Evolutionary conservation across 2,797 vertebrate species (phyloP), one percentile per base, ranked within the genome.

Genomic region (Sebastes paucispinis): DNA sequence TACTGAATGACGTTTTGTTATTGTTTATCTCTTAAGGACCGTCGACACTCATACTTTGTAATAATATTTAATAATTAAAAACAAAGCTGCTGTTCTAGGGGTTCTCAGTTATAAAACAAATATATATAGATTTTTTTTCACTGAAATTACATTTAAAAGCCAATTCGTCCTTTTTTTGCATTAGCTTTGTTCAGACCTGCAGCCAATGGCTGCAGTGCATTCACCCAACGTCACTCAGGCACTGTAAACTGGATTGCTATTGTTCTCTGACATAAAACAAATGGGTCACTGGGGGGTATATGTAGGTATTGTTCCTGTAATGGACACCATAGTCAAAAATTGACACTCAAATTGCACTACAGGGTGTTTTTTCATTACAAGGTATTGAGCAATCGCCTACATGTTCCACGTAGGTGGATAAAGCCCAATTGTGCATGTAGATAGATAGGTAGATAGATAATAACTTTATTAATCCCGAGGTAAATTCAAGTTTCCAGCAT

Each of bases 261-360:
- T 94, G 94, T 94, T 94, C 94, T 87, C 87, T 70, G 80, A 86
- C 79, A 88, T 82, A 83, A 88, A 89, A 89, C 87, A 89, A 90
- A 90, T 81, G 69, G 85, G 81, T 87, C 91, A 92, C 32, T 77
- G 60, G 60, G 63, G 52, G 54, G 76, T 50, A 80, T 67, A 14
- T 65, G 20, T 57, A 47, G 54, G 75, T 77, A 66, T 73, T 75
- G 20, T 70, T 71, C 7, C 6, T 75, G 54, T 59, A 59, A 67
- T 73, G 12, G 20, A 76, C 13, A 70, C 24, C 5, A 12, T 13
- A 13, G 31, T 69, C 2, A 50, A 36, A 67, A 3, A 27, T 71
- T 78, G 13, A 8, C 32, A n/a, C 29, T 65, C 5, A 27, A 18
- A 10, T 68, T 16, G 8, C 32, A 36, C 27, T 16, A 31, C 24